Evolutionary conservation across 53 echinoderm and acorn worm genomes (phyloP), one percentile per base, ranked within the genome.

Genomic region (Arbacia lixula): DNA sequence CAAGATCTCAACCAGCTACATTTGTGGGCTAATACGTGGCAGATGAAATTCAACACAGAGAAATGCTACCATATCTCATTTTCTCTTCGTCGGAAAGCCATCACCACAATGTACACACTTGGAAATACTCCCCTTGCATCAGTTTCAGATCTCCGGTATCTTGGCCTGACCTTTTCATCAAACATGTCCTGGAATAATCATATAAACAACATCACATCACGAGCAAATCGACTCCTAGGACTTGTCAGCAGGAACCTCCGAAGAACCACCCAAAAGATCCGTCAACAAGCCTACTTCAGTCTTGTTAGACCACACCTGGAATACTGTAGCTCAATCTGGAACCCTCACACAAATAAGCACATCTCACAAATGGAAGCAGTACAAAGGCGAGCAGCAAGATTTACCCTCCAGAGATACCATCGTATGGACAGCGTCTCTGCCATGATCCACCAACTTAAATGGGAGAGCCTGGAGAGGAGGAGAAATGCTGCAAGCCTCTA

Each of bases 11-110:
- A n/a, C n/a, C n/a, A n/a, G n/a, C n/a, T n/a, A n/a, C n/a, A n/a
- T n/a, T n/a, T n/a, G n/a, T n/a, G 89, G 84, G 26, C 83, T 25
- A 16, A 39, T 6, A 66, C 39, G 20, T 85, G 85, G 89, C 89
- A 89, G 73, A 89, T 85, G 85, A 85, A 89, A 49, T 89, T 89
- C 49, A 89, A 77, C n/a, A 37, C 56, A 2, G 71, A 77, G 21
- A 85, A 85, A 42, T 85, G 46, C 17, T 74, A 85, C 36, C 65
- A 66, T 28, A 89, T 84, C 49, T n/a, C n/a, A n/a, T n/a, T n/a
- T n/a, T n/a, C n/a, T n/a, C n/a, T n/a, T n/a, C n/a, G n/a, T n/a
- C n/a, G n/a, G n/a, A n/a, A n/a, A n/a, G n/a, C 84, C 50, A 60
- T 57, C 65, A 77, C 65, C 67, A 78, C 37, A 6, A 17, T 19